Evolutionary conservation across 2,113 vertebrate species (phyloP).

Genomic region (Chaetura pelagica): DNA sequence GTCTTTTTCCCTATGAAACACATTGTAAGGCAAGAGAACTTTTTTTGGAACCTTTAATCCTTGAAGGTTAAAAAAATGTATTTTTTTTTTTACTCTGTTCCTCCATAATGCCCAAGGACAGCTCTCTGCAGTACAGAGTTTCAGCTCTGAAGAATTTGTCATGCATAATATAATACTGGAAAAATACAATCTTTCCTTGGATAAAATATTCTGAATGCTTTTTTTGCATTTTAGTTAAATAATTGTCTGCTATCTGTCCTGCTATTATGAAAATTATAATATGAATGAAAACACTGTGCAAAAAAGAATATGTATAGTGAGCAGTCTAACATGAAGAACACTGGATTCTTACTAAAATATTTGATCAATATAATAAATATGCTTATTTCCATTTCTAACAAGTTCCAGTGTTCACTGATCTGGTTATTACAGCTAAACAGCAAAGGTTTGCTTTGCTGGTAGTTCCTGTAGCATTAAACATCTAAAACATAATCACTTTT

Average conservation of each 20-base stretch:
- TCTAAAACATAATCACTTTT: not conserved
- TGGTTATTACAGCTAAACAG: not conserved
- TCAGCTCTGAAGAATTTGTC: conserved; percentile 1
- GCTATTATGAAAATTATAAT: conserved; percentile 17
- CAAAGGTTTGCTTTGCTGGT: not conserved
- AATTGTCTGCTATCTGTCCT: conserved; percentile 43
- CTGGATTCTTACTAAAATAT: not conserved
- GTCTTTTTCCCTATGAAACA: not conserved
- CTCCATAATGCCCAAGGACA: not conserved
- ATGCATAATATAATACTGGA: not conserved
- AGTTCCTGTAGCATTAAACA: not conserved
- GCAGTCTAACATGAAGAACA: not conserved
- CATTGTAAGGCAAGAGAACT: not conserved
- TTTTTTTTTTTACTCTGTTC: not conserved
- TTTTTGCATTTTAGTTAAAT: conserved; percentile 48
- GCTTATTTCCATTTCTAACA: not conserved
- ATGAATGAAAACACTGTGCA: not conserved
- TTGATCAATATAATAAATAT: not conserved
- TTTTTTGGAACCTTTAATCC: not conserved
- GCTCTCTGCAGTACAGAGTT: not conserved
- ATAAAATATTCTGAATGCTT: conserved; percentile 18
- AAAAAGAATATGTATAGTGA: not conserved
- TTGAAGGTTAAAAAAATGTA: conserved; percentile 26
- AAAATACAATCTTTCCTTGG: not conserved
- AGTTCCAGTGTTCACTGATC: not conserved